Percentiles rank a stretch among this genome's conserved stretches.
Conservation (phyloP, 2,797 vertebrate genomes). For the Muraenolepis orangiensis region DNA sequence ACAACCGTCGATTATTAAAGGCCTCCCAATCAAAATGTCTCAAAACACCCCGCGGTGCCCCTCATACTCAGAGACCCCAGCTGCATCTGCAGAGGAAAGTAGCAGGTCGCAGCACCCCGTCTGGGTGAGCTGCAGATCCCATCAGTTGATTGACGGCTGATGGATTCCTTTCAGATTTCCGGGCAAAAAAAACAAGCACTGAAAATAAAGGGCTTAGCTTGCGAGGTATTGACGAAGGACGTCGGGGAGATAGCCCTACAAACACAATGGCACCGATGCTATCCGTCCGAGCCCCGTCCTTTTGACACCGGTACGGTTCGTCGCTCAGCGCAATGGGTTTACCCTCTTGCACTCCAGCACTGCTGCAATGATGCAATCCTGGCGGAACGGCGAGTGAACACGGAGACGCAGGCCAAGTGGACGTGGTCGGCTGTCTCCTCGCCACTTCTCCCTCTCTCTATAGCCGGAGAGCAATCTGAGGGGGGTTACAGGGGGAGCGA, state of each 20-base stretch:
- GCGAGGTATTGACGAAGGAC: background rate
- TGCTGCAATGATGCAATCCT: background rate
- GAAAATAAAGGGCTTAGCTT: background rate
- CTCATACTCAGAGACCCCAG: background rate
- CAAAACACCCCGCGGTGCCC: background rate
- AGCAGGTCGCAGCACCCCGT: background rate
- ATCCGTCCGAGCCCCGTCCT: background rate
- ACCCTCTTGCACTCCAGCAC: background rate
- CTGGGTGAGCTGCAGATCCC: background rate
- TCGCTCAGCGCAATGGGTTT: background rate
- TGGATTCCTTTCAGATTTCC: background rate
- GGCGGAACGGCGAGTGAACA: background rate
- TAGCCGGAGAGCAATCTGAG: background rate
- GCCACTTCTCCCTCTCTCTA: background rate
- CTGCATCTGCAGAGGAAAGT: too few relatives aligned
- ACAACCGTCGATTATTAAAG: too few relatives aligned
- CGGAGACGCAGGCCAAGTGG: background rate
- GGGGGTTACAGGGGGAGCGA: background rate
- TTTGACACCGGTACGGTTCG: background rate
- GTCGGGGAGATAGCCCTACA: background rate
- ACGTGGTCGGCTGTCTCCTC: background rate
- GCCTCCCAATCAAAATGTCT: background rate
- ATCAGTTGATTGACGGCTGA: background rate
- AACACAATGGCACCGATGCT: background rate
- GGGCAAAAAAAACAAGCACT: background rate